Evolutionary conservation across 1,140 invertebrate genomes (phyloP).

Genomic region (Pseudomyrmex sp.): DNA sequence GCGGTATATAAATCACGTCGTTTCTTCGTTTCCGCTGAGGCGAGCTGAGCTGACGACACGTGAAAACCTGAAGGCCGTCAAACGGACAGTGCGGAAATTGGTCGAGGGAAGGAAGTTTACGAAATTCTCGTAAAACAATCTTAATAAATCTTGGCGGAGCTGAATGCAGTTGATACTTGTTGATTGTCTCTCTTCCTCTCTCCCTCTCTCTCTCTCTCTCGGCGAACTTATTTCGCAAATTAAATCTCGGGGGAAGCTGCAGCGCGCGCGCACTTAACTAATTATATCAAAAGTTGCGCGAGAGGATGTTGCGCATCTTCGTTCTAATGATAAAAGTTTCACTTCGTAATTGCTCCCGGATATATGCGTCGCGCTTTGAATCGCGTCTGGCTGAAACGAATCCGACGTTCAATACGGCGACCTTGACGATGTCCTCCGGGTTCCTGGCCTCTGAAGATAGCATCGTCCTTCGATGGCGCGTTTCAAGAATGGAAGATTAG

Average conservation of each 20-base stretch:
- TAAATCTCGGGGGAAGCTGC: not conserved
- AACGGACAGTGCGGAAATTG: no score
- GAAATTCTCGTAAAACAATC: not conserved
- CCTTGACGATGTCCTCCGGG: constrained; percentile 15
- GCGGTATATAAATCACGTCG: not conserved
- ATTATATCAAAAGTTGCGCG: constrained; percentile 4
- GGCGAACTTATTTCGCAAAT: not conserved
- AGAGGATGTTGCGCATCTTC: not conserved
- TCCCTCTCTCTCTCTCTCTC: no score
- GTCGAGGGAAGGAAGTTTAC: no score
- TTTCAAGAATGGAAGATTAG: constrained; percentile 52
- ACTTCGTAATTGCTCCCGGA: not conserved
- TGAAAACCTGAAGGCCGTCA: no score
- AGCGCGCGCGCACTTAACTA: not conserved
- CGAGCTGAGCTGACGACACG: no score
- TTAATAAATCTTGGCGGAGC: not conserved
- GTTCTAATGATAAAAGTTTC: constrained; percentile 17
- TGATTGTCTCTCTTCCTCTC: not conserved
- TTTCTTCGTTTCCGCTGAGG: not conserved
- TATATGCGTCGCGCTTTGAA: not conserved
- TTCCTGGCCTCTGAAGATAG: constrained; percentile 32
- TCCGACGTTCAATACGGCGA: constrained; percentile 19
- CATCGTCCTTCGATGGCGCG: constrained; percentile 11
- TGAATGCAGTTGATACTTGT: not conserved
- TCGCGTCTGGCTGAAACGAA: constrained; percentile 3